Percentiles rank a stretch among this genome's conserved stretches.
Evolutionary conservation across 2,113 vertebrate genomes (phyloP).

Genomic region (Corynorhinus townsendii): DNA sequence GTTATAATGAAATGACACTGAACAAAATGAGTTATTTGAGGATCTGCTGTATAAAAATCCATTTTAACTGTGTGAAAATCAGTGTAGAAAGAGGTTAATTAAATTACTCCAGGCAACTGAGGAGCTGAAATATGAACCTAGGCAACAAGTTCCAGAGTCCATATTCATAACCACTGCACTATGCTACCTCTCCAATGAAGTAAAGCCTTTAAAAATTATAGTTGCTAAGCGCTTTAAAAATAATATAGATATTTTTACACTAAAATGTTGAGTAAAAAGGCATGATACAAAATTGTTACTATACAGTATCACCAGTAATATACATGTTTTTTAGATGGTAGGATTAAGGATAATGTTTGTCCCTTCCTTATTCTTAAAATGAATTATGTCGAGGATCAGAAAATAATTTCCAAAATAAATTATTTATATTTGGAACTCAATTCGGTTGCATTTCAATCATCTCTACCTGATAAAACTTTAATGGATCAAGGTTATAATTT

Average conservation of each 20-base stretch:
- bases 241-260: neutral
- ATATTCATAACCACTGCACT: neutral
- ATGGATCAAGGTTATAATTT: neutral
- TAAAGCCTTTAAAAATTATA: neutral
- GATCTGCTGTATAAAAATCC: neutral
- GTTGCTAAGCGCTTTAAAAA: neutral
- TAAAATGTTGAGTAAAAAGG: neutral
- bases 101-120: neutral
- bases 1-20: neutral
- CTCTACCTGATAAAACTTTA: neutral
- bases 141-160: neutral
- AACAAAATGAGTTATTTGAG: neutral
- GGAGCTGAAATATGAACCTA: neutral
- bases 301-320: neutral
- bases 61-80: neutral
- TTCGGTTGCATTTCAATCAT: neutral
- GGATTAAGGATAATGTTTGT: neutral
- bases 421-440: neutral
- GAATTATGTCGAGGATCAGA: neutral
- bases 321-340: neutral
- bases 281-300: neutral
- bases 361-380: neutral
- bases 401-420: constrained; percentile 9
- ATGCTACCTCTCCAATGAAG: neutral
- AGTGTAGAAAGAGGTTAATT: neutral